Evolutionary conservation across 2,113 vertebrate genomes (phyloP).

Genomic region (Marmota monax): DNA sequence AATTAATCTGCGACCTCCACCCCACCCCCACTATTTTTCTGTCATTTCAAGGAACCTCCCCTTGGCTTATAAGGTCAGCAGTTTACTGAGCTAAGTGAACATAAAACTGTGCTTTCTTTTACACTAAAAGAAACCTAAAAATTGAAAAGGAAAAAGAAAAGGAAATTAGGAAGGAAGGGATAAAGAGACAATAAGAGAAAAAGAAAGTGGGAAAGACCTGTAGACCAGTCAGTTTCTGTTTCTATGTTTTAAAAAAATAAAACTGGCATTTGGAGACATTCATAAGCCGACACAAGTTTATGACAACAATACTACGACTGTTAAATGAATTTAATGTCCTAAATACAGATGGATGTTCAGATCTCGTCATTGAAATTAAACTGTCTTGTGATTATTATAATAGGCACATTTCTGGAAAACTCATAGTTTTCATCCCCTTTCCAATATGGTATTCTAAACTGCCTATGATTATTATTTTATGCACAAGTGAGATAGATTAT

Average conservation of each 20-base stretch:
- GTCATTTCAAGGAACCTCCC: conserved; percentile 33
- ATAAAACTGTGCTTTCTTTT: background rate
- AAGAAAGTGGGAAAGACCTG: background rate
- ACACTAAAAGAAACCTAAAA: background rate
- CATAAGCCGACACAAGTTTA: background rate
- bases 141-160: background rate
- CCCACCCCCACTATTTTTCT: background rate
- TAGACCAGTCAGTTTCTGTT: conserved; percentile 4
- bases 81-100: conserved; percentile 40
- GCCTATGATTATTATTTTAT: conserved; percentile 16
- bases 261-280: conserved; percentile 12
- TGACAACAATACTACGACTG: background rate
- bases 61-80: conserved; percentile 31
- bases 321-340: background rate
- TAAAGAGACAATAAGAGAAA: background rate
- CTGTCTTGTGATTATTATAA: conserved; percentile 1
- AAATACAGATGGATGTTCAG: background rate
- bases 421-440: conserved; percentile 2
- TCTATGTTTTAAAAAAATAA: conserved; percentile 49
- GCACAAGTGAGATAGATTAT: background rate
- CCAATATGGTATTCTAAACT: background rate
- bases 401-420: background rate
- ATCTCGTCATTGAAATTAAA: conserved; percentile 46
- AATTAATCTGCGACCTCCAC: background rate
- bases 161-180: background rate